Evolutionary conservation across 2,888 invertebrate genomes (phyloP).

Genomic region (Andrena praecox): DNA sequence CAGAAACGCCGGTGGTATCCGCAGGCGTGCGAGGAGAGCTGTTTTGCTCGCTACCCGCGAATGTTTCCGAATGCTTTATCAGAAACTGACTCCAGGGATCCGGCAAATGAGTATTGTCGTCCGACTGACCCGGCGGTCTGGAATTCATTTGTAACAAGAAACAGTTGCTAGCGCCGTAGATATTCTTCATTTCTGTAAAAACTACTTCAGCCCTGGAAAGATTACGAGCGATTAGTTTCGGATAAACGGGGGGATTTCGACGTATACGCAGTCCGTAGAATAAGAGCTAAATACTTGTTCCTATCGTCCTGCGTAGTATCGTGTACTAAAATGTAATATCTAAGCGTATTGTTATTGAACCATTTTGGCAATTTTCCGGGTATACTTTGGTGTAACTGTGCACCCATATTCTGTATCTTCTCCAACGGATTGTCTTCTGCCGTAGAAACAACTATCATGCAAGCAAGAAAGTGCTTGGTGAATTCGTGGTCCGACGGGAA

Average conservation of each 20-base stretch:
- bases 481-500: slow-evolving; percentile 98
- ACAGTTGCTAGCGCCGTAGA: slow-evolving; percentile 94
- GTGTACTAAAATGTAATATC: slow-evolving; percentile 95
- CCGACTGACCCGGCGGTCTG: slow-evolving; percentile 86
- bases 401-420: slow-evolving; percentile 92
- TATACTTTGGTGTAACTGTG: slow-evolving; percentile 92
- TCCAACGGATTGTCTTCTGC: slow-evolving; percentile 92
- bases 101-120: slow-evolving; percentile 87
- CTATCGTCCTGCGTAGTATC: slow-evolving; percentile 91
- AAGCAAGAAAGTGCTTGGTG: slow-evolving; percentile 94
- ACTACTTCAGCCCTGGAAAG: slow-evolving; percentile 92
- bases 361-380: slow-evolving; percentile 93
- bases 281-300: slow-evolving; percentile 87
- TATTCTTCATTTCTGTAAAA: slow-evolving; percentile 94
- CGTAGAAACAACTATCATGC: slow-evolving; percentile 91
- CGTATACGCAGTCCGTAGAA: not conserved
- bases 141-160: slow-evolving; percentile 97
- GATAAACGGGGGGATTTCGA: slow-evolving; percentile 19
- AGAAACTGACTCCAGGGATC: slow-evolving; percentile 96
- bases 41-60: slow-evolving; percentile 85
- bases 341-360: slow-evolving; percentile 92
- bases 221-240: slow-evolving; percentile 32
- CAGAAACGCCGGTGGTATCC: slow-evolving; percentile 85
- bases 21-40: slow-evolving; percentile 87
- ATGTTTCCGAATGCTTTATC: slow-evolving; percentile 85